Evolutionary conservation across 2,888 invertebrate species (phyloP).

Genomic region (Ceramica pisi): DNA sequence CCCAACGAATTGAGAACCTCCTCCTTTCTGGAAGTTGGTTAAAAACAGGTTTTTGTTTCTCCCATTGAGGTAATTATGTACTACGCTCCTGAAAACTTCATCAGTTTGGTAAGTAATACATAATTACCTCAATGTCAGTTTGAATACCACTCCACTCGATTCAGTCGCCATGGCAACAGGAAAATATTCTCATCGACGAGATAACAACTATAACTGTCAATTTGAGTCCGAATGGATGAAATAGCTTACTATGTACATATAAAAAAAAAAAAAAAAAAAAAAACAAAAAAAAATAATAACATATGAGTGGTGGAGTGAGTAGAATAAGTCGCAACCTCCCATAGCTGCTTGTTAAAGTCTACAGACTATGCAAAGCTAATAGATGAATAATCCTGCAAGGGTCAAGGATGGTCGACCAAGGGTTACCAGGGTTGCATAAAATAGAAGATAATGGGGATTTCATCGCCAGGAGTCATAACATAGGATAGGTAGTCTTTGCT

Average conservation of each 20-base stretch:
- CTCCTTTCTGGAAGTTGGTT: too few relatives aligned
- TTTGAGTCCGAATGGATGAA: neutral
- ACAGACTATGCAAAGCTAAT: neutral
- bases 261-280: too few relatives aligned
- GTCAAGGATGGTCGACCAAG: neutral
- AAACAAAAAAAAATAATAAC: too few relatives aligned
- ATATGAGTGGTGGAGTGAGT: neutral
- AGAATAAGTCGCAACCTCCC: neutral
- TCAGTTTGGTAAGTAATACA: too few relatives aligned
- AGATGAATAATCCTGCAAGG: neutral
- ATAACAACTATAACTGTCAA: neutral
- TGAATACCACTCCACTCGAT: neutral
- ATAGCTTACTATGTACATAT: too few relatives aligned
- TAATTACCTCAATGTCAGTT: too few relatives aligned
- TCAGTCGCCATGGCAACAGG: neutral
- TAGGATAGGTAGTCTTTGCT: too few relatives aligned
- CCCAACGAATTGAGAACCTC: too few relatives aligned
- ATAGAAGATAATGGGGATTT: neutral
- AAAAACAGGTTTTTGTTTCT: too few relatives aligned
- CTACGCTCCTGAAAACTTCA: too few relatives aligned
- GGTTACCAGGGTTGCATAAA: slow-evolving; percentile 6
- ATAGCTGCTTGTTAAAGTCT: neutral
- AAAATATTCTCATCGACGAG: neutral
- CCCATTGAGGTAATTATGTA: too few relatives aligned
- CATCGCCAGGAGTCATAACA: neutral